Evolutionary conservation across 2,797 vertebrate genomes (phyloP).

Genomic region (Helostoma temminkii): DNA sequence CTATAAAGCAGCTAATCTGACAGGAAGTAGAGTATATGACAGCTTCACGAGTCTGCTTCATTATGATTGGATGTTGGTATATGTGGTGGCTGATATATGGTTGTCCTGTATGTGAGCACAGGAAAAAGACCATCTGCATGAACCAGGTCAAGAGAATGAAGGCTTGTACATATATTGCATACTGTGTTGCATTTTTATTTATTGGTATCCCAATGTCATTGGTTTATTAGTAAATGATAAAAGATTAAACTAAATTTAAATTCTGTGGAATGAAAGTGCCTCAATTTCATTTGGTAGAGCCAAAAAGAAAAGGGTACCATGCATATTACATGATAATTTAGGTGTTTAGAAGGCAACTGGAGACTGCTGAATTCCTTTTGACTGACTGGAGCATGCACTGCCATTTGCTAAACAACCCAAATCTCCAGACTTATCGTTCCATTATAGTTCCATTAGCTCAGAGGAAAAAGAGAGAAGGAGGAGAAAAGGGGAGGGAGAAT

Average conservation of each 20-base stretch:
- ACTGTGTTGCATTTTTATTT: too few species aligned
- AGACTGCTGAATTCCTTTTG: slow-evolving; percentile 22
- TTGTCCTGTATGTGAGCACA: too few species aligned
- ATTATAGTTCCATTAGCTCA: slow-evolving; percentile 69
- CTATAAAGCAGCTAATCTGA: not conserved
- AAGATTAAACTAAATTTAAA: not conserved
- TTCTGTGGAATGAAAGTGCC: not conserved
- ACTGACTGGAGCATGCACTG: slow-evolving; percentile 40
- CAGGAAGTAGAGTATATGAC: not conserved
- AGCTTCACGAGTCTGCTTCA: not conserved
- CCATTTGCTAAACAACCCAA: slow-evolving; percentile 58
- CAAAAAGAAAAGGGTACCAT: not conserved
- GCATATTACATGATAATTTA: not conserved
- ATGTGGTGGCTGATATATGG: too few species aligned
- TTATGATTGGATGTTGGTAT: not conserved
- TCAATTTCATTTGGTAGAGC: not conserved
- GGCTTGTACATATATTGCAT: too few species aligned
- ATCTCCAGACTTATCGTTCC: slow-evolving; percentile 50
- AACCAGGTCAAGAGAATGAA: not conserved
- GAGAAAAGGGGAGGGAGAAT: slow-evolving; percentile 18
- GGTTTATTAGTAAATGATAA: not conserved
- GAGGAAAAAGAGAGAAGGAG: not conserved
- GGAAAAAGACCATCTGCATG: not conserved
- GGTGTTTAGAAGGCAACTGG: slow-evolving; percentile 19
- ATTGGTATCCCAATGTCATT: too few species aligned